Base-by-base conservation (phyloP, 2,113 vertebrate genomes). In the Entosphenus tridentatus region DNA sequence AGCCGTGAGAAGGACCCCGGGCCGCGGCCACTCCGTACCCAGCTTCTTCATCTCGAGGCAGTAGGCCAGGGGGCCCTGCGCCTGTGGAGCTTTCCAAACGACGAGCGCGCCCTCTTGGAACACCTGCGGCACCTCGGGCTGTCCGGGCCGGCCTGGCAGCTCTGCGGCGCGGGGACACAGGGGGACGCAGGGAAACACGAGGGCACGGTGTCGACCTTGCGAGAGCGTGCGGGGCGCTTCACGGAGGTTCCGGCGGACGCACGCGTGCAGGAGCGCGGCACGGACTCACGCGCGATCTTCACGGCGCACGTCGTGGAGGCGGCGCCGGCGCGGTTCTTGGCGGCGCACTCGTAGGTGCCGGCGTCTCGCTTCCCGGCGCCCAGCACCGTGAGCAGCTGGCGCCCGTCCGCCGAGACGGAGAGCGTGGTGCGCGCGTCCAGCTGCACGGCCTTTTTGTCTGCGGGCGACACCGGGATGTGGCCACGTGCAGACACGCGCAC, bases 51-150 rank as follows among this genome's bases (percentile, higher is more conserved):
- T 76, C 76, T 98, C 90, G 80, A 96, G 75, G 0, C 81, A 87
- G 77, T 96, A 98, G 1, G 88, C 95, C 76, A 91, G 95, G 1
- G 90, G 90, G 2, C 88, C 88, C 74, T 79, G 79, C 17, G 83
- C 86, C 69, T 93, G 87, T 0, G 87, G 85, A 0, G 90, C 87
- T 72, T 90, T 93, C 93, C 93, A 98, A 54, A 98, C 73, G 59
- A 96, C 87, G 77, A 98, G 75, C 1, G 88, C 90, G 0, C 89
- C 95, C 79, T 95, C 89, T 75, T 84, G 86, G 76, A 90, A 95
- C 74, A 85, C 89, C 76, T 96, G 92, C 56, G 92, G 86, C 70
- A 96, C 82, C 77, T 98, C 93, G 0, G 93, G 93, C 2, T 88
- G 89, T 9, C 87, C 84, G 1, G 91, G 87, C 62, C 82, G 80